Evolutionary conservation across 2,113 vertebrate species (phyloP), one percentile per base, ranked within the genome.

Genomic region (Tachysurus vachellii): DNA sequence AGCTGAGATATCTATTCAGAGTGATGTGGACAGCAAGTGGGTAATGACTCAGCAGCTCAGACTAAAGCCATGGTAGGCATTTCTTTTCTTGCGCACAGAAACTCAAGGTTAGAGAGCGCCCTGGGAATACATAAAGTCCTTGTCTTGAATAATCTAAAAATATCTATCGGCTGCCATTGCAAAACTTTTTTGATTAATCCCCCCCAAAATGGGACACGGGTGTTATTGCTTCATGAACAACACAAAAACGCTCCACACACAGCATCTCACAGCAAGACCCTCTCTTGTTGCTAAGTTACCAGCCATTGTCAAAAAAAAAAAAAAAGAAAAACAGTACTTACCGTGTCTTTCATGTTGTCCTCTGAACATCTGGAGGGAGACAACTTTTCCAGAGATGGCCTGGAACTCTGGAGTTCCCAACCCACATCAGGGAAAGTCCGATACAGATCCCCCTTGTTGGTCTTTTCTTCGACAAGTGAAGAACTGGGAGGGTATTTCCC

Each of bases 291-390:
- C 75, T 70, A 47, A 44, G 76, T 79, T 50, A 79, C 62, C 23
- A 61, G 61, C 47, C n/a, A 28, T 36, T 42, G 26, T 36, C 36
- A 36, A 59, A 68, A 80, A 28, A 31, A 36, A 11, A 19, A 80
- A 54, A 0, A 13, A 31, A 54, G 47, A 85, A 50, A 28, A 28
- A 13, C 10, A 47, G 80, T 76, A 89, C 94, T 95, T 91, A 96
- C 95, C 94, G 26, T 36, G 64, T 92, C 80, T 6, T 92, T 94
- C 95, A 95, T 94, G 84, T 92, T 93, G 75, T 54, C 87, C 28
- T 92, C 88, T 82, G 86, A 88, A 89, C 93, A 93, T 94, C 89
- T 92, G 91, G 91, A 91, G 16, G 88, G 26, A 11, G 88, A 81
- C 42, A 91, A 88, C 88, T 90, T 84, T 17, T 92, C 91, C 87